Evolutionary conservation across 2,888 invertebrate species (phyloP).

Genomic region (Agonopterix subpropinquella): DNA sequence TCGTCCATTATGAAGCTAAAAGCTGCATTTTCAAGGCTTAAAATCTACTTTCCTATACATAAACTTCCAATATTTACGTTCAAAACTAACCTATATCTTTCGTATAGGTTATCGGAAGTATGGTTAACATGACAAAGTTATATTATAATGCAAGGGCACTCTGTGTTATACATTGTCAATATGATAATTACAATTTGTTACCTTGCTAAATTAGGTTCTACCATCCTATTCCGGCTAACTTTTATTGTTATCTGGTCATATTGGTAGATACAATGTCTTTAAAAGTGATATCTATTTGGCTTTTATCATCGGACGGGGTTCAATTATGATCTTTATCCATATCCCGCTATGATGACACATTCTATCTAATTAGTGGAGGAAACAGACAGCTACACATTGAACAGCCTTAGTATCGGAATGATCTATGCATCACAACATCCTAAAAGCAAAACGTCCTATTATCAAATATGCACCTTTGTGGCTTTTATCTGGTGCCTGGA

Average conservation of each 20-base stretch:
- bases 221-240: constrained; percentile 59
- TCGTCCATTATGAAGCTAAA: background rate
- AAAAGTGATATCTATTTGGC: too few species aligned
- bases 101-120: background rate
- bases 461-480: too few species aligned
- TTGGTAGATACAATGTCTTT: constrained; percentile 45
- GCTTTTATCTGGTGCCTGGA: too few species aligned
- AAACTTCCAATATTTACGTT: background rate
- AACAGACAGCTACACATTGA: too few species aligned
- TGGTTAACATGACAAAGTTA: background rate
- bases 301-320: too few species aligned
- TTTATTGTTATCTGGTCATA: constrained; percentile 51
- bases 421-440: too few species aligned
- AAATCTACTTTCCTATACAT: background rate
- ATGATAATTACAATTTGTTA: constrained; percentile 71
- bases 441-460: too few species aligned
- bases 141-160: constrained; percentile 56
- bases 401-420: too few species aligned
- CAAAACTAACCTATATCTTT: constrained; percentile 1
- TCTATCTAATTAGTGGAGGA: too few species aligned
- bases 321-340: too few species aligned
- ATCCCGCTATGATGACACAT: too few species aligned
- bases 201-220: constrained; percentile 59
- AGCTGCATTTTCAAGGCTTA: background rate
- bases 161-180: constrained; percentile 60